These are phyloP conservation scores for Drosophila limbata DNA, from an alignment of 2,888 invertebrate species.

Conservation along the genomic window DNA sequence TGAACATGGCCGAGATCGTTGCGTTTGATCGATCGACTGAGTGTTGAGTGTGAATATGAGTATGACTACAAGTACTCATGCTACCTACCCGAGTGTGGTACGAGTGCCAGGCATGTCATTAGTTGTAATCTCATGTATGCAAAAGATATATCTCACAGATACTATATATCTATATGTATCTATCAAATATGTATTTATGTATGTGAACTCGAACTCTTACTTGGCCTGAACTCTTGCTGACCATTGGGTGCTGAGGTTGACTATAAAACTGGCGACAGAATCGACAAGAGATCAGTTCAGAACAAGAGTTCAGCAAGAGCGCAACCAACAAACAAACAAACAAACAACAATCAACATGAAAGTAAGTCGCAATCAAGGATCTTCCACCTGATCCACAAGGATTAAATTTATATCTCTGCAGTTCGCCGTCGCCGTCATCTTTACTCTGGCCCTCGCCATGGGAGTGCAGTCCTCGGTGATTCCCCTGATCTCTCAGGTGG, in stretches of 20 bases:
- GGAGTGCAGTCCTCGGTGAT: slow-evolving; percentile 82
- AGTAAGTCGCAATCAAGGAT: slow-evolving; percentile 63
- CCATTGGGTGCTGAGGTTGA: slow-evolving; percentile 28
- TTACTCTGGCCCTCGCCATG: slow-evolving; percentile 83
- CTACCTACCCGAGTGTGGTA: slow-evolving; percentile 28
- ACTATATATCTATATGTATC: slow-evolving; percentile 6
- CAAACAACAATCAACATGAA: slow-evolving; percentile 68
- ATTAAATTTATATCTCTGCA: slow-evolving; percentile 36
- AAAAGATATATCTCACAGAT: slow-evolving; percentile 44
- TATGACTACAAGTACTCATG: slow-evolving; percentile 6
- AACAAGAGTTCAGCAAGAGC: slow-evolving; percentile 77
- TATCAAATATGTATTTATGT: slow-evolving; percentile 15
- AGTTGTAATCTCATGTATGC: slow-evolving; percentile 70
- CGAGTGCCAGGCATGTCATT: slow-evolving; percentile 55
- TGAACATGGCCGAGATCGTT: slow-evolving; percentile 33
- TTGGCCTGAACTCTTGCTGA: slow-evolving; percentile 63
- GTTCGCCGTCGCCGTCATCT: slow-evolving; percentile 78
- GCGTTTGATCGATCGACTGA: slow-evolving; percentile 39
- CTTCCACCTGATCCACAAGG: neutral
- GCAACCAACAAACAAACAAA: slow-evolving; percentile 49
- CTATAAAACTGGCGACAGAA: slow-evolving; percentile 60
- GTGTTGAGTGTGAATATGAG: slow-evolving; percentile 45
- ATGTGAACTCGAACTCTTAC: slow-evolving; percentile 74
- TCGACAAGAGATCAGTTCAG: slow-evolving; percentile 73
- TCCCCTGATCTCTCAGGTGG: slow-evolving; percentile 72